Evolutionary conservation across 2,888 invertebrate species (phyloP), one percentile per base, ranked within the genome.

Genomic region (Deilephila porcellus): DNA sequence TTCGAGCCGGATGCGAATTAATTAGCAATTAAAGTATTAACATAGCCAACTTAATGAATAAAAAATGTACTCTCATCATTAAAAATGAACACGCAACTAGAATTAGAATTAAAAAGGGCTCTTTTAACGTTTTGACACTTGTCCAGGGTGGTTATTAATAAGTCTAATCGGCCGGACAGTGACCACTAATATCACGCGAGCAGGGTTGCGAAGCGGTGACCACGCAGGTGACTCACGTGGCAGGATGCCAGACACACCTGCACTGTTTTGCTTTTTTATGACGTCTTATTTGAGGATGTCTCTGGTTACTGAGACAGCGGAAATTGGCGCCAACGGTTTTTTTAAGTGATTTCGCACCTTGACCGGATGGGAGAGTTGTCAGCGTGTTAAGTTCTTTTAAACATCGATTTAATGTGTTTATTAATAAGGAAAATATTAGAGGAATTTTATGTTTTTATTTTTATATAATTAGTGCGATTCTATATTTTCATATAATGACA

Each of bases 201-300:
- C 67, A 14, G 63, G 62, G 52, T 52, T 67, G 67, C 52, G 56
- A 59, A 70, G 45, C 45, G 32, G 56, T 71, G 53, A 59, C 59
- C 37, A 56, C 67, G 52, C 76, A 76, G 75, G 74, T 74, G 76
- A 79, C 74, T 80, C 79, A 78, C 75, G 70, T 74, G 79, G 79
- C 76, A 20, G 19, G 74, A 60, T 75, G 80, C 80, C 80, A 71
- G 60, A 60, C 71, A 37, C 37, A 71, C 71, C 60, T 60, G 71
- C 71, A 20, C 71, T 53, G 70, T 64, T 64, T 64, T 64, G 17
- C 25, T 52, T 67, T 67, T 64, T 64, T 52, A 20, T 64, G 14
- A 32, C 17, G 32, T 29, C 19, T 19, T 64, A 45, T 67, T 52
- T 67, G 52, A 67, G 52, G 67, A 67, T 67, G 67, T 67, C 45